phyloP scores from a whole-genome alignment of 2,888 invertebrate species.

The Melanargia galathea region DNA sequence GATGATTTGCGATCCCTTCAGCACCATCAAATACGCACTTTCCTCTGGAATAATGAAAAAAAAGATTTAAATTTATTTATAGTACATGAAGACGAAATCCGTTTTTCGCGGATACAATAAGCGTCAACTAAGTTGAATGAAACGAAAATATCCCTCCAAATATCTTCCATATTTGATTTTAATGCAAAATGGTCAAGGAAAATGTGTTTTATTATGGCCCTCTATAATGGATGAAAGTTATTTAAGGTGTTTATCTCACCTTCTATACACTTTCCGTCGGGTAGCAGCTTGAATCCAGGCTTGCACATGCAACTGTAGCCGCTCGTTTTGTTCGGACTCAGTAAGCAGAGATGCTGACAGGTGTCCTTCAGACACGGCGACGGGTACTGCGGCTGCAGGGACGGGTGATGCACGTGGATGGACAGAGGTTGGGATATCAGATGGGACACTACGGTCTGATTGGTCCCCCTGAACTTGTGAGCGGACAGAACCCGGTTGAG shows the following conservation, averaged over 20 bases:
- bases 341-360: constrained; percentile 95
- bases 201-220: too few species aligned
- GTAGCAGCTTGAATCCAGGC: constrained; percentile 88
- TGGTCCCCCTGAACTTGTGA: constrained; percentile 94
- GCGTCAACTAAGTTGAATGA: too few species aligned
- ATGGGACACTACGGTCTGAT: constrained; percentile 96
- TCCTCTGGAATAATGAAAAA: constrained; percentile 84
- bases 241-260: too few species aligned
- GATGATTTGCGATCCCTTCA: constrained; percentile 94
- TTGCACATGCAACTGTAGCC: constrained; percentile 96
- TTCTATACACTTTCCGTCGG: constrained; percentile 88
- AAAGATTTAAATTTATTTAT: too few species aligned
- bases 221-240: too few species aligned
- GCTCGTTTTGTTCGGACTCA: constrained; percentile 87
- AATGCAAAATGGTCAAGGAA: too few species aligned
- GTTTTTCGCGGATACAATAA: too few species aligned
- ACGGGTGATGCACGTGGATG: constrained; percentile 97
- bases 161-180: too few species aligned
- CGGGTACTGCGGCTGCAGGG: constrained; percentile 90
- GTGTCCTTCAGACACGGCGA: constrained; percentile 86
- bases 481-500: constrained; percentile 94
- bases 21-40: constrained; percentile 93
- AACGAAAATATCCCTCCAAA: too few species aligned
- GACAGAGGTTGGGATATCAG: constrained; percentile 97
- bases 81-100: too few species aligned